Conservation (phyloP, 2,797 vertebrate genomes). For the Fratercula arctica region DNA sequence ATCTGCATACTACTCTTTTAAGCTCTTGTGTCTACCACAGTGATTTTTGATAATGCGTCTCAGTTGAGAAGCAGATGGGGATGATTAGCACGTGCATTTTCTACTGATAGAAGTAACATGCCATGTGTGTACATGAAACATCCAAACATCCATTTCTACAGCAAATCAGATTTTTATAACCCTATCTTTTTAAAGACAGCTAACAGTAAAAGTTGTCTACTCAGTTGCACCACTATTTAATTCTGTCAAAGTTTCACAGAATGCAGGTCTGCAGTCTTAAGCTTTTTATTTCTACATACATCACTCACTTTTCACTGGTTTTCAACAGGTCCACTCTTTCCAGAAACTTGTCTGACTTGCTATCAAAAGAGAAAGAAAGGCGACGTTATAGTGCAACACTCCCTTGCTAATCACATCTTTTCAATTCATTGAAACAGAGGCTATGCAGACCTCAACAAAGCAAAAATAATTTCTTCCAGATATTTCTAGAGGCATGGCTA, state of each 20-base stretch:
- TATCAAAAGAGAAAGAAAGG: background rate
- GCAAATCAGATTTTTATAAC: background rate
- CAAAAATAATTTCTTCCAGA: background rate
- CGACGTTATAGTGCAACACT: background rate
- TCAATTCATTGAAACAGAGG: background rate
- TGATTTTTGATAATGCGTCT: background rate
- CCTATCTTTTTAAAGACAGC: background rate
- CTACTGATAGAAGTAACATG: background rate
- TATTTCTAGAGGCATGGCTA: background rate
- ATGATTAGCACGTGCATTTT: background rate
- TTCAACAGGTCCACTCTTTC: background rate
- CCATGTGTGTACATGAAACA: background rate
- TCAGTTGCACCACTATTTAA: background rate
- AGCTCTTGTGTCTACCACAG: background rate
- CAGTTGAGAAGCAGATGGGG: background rate
- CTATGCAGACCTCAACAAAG: background rate
- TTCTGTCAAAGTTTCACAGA: background rate
- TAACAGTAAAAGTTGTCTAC: background rate
- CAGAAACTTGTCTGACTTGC: background rate
- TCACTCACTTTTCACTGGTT: background rate
- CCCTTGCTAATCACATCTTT: background rate
- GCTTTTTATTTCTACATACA: background rate
- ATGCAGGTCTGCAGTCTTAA: background rate
- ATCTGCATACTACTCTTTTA: background rate
- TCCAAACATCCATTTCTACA: background rate